Conservation (phyloP, 1,140 invertebrate species). For the Catajapyx aquilonaris region DNA sequence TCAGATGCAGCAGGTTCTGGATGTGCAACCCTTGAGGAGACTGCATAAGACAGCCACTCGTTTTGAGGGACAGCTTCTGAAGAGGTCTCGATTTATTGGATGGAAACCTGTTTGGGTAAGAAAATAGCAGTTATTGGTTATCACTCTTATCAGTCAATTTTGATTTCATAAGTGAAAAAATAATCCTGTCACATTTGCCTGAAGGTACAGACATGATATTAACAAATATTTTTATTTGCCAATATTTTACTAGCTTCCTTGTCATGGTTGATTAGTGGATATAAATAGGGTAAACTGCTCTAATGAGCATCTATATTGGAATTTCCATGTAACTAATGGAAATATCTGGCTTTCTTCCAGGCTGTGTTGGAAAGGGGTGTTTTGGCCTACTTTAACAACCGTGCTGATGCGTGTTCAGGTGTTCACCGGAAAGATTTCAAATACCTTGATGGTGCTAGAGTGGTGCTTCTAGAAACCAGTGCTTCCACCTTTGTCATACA, state of each 20-base stretch:
- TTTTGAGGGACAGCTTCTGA: slow-evolving; percentile 40
- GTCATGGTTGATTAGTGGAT: too few species aligned
- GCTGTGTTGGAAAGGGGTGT: slow-evolving; percentile 42
- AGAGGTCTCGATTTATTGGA: slow-evolving; percentile 36
- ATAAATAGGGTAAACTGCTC: too few species aligned
- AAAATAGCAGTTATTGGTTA: slow-evolving; percentile 8
- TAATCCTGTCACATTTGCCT: too few species aligned
- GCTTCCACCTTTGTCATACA: slow-evolving; percentile 26
- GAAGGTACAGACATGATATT: too few species aligned
- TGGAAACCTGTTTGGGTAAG: slow-evolving; percentile 37
- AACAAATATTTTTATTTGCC: too few species aligned
- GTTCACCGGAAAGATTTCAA: slow-evolving; percentile 35
- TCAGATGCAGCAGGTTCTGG: slow-evolving; percentile 42
- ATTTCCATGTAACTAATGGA: too few species aligned
- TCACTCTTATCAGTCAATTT: too few species aligned
- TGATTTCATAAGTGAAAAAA: too few species aligned
- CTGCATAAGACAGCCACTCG: slow-evolving; percentile 31
- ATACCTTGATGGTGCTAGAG: slow-evolving; percentile 37
- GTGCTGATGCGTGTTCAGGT: slow-evolving; percentile 35
- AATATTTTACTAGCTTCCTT: too few species aligned
- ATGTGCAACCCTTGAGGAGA: slow-evolving; percentile 34
- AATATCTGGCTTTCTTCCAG: too few species aligned
- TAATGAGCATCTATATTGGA: too few species aligned
- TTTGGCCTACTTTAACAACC: slow-evolving; percentile 35
- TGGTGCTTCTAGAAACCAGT: slow-evolving; percentile 23